Percentiles rank a stretch among this genome's conserved stretches.
phyloP scores from a whole-genome alignment of 2,113 vertebrate genomes.

The Propithecus coquereli region DNA sequence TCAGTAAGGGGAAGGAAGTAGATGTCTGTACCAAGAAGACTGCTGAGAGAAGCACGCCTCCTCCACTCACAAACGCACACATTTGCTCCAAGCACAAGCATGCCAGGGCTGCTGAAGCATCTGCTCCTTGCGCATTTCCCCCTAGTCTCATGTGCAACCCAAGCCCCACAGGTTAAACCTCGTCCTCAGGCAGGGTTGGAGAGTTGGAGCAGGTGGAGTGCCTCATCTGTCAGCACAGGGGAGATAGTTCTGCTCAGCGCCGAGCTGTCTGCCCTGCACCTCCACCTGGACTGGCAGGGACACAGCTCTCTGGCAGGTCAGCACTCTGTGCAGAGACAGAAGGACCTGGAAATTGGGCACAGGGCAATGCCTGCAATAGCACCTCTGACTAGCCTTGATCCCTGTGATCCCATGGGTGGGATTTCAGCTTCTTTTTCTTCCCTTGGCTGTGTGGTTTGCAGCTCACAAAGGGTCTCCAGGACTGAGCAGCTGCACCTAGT shows the following conservation, averaged over 20 bases:
- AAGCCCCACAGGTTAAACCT: neutral
- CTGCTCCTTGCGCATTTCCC: neutral
- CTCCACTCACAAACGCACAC: neutral
- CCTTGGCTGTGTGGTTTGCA: neutral
- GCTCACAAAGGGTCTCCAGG: neutral
- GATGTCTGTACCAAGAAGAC: neutral
- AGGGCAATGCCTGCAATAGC: neutral
- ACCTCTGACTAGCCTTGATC: neutral
- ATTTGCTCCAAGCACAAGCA: neutral
- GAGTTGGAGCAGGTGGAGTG: neutral
- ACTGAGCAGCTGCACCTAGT: neutral
- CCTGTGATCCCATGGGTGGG: accelerated
- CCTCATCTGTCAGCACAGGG: neutral
- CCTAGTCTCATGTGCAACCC: neutral
- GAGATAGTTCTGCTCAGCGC: neutral
- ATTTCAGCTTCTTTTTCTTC: neutral
- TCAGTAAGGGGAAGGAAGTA: neutral
- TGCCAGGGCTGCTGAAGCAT: neutral
- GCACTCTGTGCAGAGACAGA: neutral
- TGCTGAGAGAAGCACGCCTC: neutral
- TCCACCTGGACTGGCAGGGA: neutral
- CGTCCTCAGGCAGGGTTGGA: neutral
- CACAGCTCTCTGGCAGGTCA: neutral
- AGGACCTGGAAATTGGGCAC: neutral
- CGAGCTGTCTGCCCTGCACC: neutral